Conservation (phyloP, 2,888 invertebrate species). For the Lepidochitona cinerea region DNA sequence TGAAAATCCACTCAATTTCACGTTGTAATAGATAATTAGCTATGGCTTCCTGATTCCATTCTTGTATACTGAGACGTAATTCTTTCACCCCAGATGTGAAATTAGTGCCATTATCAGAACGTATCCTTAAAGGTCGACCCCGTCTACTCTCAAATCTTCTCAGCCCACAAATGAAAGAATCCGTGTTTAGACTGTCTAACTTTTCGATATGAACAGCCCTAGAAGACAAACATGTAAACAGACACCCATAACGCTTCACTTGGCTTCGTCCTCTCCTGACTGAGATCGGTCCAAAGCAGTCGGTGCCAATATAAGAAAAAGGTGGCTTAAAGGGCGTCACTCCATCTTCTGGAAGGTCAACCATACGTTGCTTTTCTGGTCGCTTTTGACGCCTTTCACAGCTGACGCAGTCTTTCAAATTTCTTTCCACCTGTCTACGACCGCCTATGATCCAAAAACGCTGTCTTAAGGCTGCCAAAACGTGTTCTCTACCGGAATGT, state of each 20-base stretch:
- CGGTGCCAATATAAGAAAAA: constrained; percentile 12
- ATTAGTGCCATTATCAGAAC: constrained; percentile 22
- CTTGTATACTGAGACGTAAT: too few relatives aligned
- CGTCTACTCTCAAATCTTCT: constrained; percentile 6
- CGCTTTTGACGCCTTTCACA: constrained; percentile 5
- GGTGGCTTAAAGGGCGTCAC: constrained; percentile 4
- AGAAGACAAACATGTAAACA: constrained; percentile 18
- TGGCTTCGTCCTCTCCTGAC: not conserved
- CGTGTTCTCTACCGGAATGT: constrained; percentile 8
- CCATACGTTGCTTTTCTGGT: constrained; percentile 5
- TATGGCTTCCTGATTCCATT: too few relatives aligned
- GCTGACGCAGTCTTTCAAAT: not conserved
- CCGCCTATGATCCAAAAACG: constrained; percentile 8
- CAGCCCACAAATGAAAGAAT: constrained; percentile 15
- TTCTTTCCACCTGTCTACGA: not conserved
- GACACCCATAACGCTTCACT: constrained; percentile 21
- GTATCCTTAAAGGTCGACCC: constrained; percentile 1
- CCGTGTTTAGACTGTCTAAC: constrained; percentile 3
- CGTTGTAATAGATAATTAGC: too few relatives aligned
- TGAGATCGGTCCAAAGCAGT: constrained; percentile 16
- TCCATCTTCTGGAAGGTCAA: constrained; percentile 13
- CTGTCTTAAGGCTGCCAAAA: constrained; percentile 10
- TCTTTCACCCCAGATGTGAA: too few relatives aligned
- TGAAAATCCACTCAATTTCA: too few relatives aligned
- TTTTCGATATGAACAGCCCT: constrained; percentile 19